Evolutionary conservation across 2,797 vertebrate species (phyloP).

Genomic region (Enteromius unitaeniatus): DNA sequence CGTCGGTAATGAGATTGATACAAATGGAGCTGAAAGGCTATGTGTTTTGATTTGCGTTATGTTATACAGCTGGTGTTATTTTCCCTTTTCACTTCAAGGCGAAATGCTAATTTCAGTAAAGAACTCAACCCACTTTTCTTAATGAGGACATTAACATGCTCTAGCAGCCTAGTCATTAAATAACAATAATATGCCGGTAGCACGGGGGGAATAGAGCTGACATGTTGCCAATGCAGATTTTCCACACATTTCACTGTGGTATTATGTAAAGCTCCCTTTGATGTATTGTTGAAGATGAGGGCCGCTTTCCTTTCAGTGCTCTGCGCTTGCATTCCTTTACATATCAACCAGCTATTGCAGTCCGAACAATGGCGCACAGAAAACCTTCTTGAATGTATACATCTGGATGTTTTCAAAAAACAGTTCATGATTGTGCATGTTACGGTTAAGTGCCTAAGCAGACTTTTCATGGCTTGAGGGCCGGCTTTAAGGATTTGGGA

Average conservation of each 20-base stretch:
- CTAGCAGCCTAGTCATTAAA: slow-evolving; percentile 60
- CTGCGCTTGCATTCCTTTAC: slow-evolving; percentile 48
- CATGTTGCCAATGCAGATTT: slow-evolving; percentile 47
- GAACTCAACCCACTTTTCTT: slow-evolving; percentile 51
- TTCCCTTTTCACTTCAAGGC: slow-evolving; percentile 41
- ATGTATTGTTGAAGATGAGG: slow-evolving; percentile 46
- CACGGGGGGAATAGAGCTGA: slow-evolving; percentile 54
- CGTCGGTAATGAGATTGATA: slow-evolving; percentile 52
- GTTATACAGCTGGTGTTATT: slow-evolving; percentile 22
- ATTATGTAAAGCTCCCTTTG: slow-evolving; percentile 52
- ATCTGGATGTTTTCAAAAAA: slow-evolving; percentile 40
- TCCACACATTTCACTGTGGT: slow-evolving; percentile 55
- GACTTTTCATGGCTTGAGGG: slow-evolving; percentile 44
- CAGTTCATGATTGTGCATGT: slow-evolving; percentile 45
- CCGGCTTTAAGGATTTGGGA: slow-evolving; percentile 31
- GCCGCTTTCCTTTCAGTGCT: slow-evolving; percentile 37
- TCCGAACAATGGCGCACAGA: background rate
- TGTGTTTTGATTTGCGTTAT: slow-evolving; percentile 26
- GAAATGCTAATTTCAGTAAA: slow-evolving; percentile 47
- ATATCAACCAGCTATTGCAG: slow-evolving; percentile 44
- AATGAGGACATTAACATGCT: slow-evolving; percentile 60
- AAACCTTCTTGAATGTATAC: slow-evolving; percentile 23
- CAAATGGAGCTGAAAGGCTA: slow-evolving; percentile 48
- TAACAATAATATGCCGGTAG: slow-evolving; percentile 42
- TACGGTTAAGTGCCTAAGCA: slow-evolving; percentile 51